A percentile compares a stretch with the other conserved stretches of the same genome.
phyloP scores from a whole-genome alignment of 2,888 invertebrate genomes.

The Zygogramma bicolorata region DNA sequence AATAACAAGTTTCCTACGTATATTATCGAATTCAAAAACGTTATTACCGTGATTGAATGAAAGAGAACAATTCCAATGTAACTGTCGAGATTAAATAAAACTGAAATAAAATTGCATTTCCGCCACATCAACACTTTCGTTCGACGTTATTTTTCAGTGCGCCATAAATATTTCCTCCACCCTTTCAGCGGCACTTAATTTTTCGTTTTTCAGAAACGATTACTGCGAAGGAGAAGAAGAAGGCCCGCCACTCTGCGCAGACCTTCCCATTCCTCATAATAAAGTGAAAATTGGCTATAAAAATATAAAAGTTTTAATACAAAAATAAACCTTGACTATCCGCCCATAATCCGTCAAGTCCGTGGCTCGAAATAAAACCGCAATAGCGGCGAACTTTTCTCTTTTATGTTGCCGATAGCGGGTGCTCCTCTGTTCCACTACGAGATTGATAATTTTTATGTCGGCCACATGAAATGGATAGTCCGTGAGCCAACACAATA shows the following conservation, averaged over 20 bases:
- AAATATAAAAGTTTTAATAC: slow-evolving; percentile 13
- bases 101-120: background rate
- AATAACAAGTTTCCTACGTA: no score
- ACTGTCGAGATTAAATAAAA: background rate
- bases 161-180: background rate
- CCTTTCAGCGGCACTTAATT: background rate
- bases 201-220: background rate
- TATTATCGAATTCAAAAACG: no score
- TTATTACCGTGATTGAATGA: no score
- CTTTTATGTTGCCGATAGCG: slow-evolving; percentile 58
- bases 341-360: slow-evolving; percentile 7
- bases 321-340: slow-evolving; percentile 9
- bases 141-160: background rate
- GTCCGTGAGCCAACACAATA: slow-evolving; percentile 28
- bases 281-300: slow-evolving; percentile 13
- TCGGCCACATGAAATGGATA: slow-evolving; percentile 56
- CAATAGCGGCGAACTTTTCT: slow-evolving; percentile 36
- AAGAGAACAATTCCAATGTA: background rate
- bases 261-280: slow-evolving; percentile 6
- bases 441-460: slow-evolving; percentile 63
- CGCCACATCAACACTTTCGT: background rate
- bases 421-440: slow-evolving; percentile 56
- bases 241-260: background rate
- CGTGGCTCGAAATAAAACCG: slow-evolving; percentile 48
- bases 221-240: background rate